phyloP scores from a whole-genome alignment of 1,140 invertebrate species.

The Drosophila subobscura region DNA sequence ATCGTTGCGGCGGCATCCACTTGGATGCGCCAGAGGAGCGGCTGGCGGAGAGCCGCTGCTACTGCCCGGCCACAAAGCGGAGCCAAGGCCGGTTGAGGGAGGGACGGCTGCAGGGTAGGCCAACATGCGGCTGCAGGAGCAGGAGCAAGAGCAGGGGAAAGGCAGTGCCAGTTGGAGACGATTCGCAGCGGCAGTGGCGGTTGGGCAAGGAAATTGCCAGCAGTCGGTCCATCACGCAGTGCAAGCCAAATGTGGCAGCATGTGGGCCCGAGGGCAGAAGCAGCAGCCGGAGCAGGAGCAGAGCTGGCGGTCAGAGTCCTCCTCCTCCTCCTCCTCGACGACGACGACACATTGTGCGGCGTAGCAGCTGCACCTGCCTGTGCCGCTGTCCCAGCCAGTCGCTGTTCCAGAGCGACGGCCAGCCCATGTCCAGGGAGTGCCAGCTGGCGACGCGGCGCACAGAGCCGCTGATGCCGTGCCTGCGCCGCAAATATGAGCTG shows the following conservation, averaged over 20 bases:
- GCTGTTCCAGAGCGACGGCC: constrained; percentile 51
- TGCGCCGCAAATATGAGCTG: constrained; percentile 32
- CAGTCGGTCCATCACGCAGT: too few relatives aligned
- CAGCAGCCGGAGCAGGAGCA: too few relatives aligned
- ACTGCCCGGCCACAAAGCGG: background rate
- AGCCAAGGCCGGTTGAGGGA: background rate
- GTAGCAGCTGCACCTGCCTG: constrained; percentile 30
- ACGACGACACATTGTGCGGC: too few relatives aligned
- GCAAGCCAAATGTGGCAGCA: too few relatives aligned
- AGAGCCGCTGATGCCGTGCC: constrained; percentile 28
- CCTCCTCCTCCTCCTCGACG: background rate
- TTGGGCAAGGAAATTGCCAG: too few relatives aligned
- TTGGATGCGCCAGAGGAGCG: too few relatives aligned
- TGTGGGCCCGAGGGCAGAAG: too few relatives aligned
- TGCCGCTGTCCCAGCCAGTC: constrained; percentile 1
- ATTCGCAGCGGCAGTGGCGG: too few relatives aligned
- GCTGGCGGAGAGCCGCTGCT: too few relatives aligned
- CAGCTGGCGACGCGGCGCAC: constrained; percentile 8
- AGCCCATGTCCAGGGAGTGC: constrained; percentile 45
- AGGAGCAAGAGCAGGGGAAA: background rate
- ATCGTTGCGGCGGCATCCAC: background rate
- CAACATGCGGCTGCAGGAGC: background rate
- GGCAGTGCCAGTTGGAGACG: background rate
- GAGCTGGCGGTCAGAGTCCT: background rate
- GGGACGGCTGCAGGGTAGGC: background rate